Evolutionary conservation across 2,888 invertebrate genomes (phyloP).

Genomic region (Ditylenchus weischeri): DNA sequence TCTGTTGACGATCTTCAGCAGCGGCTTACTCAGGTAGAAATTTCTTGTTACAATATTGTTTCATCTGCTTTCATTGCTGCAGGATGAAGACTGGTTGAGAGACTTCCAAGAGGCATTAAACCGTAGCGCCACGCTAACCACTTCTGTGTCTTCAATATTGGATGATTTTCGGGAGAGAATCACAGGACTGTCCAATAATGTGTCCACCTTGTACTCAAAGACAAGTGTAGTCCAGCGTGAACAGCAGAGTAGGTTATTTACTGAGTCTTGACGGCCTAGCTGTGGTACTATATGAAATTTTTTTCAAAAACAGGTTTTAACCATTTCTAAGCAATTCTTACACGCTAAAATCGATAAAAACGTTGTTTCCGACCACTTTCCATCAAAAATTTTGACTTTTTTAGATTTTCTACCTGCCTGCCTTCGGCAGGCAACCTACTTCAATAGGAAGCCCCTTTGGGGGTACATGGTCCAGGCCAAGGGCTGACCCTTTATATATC

Average conservation of each 20-base stretch:
- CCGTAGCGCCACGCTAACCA: slow-evolving; percentile 40
- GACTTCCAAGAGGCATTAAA: slow-evolving; percentile 44
- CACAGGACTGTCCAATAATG: slow-evolving; percentile 46
- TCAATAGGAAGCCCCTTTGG: too few species aligned
- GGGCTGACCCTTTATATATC: too few species aligned
- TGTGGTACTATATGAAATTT: too few species aligned
- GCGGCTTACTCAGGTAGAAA: neutral
- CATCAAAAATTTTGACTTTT: too few species aligned
- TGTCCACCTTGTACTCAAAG: slow-evolving; percentile 52
- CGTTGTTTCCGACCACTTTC: too few species aligned
- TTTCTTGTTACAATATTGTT: neutral
- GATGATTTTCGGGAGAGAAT: slow-evolving; percentile 45
- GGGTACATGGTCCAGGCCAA: too few species aligned
- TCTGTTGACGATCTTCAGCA: neutral
- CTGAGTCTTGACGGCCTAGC: neutral
- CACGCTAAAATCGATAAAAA: too few species aligned
- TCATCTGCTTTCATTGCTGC: neutral
- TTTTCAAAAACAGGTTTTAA: too few species aligned
- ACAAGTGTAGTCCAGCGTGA: slow-evolving; percentile 53
- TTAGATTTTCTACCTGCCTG: too few species aligned
- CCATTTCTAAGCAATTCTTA: too few species aligned
- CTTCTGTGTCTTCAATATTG: slow-evolving; percentile 30
- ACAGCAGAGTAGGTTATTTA: slow-evolving; percentile 48
- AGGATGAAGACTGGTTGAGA: slow-evolving; percentile 57
- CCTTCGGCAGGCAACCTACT: too few species aligned